Conservation (phyloP, 1,140 invertebrate genomes). For the Bombus consobrinus region DNA sequence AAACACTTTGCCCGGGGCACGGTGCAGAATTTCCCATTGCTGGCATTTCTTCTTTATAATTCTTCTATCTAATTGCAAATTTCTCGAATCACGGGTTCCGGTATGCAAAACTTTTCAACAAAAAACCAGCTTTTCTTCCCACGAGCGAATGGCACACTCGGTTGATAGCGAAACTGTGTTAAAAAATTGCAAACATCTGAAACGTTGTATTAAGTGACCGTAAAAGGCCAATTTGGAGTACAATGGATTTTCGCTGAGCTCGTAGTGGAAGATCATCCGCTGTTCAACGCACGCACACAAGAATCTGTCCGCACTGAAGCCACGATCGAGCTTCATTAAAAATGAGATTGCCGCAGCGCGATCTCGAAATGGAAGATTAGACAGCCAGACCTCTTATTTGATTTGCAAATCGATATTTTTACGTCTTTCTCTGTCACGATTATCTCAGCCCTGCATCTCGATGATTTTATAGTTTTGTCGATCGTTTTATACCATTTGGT, state of each 20-base stretch:
- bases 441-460: not conserved
- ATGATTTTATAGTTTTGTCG: not conserved
- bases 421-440: conserved; percentile 36
- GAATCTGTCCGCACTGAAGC: conserved; percentile 23
- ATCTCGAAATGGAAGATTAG: conserved; percentile 75
- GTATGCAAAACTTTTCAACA: conserved; percentile 19
- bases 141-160: conserved; percentile 22
- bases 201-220: conserved; percentile 70
- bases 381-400: conserved; percentile 69
- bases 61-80: not conserved
- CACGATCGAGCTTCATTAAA: conserved; percentile 75
- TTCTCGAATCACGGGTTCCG: not conserved
- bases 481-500: not conserved
- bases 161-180: conserved; percentile 14
- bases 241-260: conserved; percentile 60
- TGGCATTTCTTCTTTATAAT: not conserved
- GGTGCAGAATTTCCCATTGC: not conserved
- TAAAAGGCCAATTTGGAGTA: conserved; percentile 77
- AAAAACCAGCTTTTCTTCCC: conserved; percentile 59
- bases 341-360: conserved; percentile 73
- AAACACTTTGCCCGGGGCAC: not conserved
- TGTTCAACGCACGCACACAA: conserved; percentile 56
- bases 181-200: conserved; percentile 72
- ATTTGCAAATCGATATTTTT: conserved; percentile 73
- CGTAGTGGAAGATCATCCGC: conserved; percentile 56